Percentiles rank a stretch among this genome's conserved stretches.
Evolutionary conservation across 2,113 vertebrate genomes (phyloP).

Genomic region (Nannobrachium achirus): DNA sequence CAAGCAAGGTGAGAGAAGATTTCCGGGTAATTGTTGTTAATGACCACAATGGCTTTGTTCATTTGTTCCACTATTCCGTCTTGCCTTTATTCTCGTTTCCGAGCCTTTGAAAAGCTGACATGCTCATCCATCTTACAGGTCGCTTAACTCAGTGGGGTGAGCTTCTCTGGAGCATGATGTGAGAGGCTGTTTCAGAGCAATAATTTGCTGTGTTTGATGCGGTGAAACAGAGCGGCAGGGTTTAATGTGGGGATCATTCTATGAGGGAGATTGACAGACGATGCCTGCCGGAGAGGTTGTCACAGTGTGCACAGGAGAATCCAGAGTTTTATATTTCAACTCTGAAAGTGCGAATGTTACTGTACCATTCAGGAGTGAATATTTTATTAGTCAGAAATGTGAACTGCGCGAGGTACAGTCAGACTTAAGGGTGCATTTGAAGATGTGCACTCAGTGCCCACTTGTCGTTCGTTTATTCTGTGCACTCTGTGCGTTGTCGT

Average conservation of each 20-base stretch:
- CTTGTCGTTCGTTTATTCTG: no score
- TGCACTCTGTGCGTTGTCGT: no score
- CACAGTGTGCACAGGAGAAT: neutral
- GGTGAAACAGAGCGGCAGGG: constrained; percentile 14
- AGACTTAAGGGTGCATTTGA: no score
- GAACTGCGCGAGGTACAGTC: no score
- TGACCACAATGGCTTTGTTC: neutral
- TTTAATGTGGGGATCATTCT: constrained; percentile 14
- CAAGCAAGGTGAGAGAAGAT: neutral
- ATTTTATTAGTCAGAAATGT: no score
- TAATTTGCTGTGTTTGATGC: constrained; percentile 37
- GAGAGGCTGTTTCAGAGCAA: constrained; percentile 47
- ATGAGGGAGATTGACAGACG: constrained; percentile 43
- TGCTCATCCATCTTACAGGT: constrained; percentile 46
- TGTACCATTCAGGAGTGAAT: no score
- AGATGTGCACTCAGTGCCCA: no score
- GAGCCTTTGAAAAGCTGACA: constrained; percentile 32
- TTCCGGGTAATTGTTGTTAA: neutral
- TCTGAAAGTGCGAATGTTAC: no score
- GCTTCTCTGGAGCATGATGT: constrained; percentile 33
- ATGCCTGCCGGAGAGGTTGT: constrained; percentile 42
- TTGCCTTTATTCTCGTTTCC: constrained; percentile 8
- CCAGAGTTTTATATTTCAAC: no score
- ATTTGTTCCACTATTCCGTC: constrained; percentile 13
- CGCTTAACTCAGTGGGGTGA: constrained; percentile 27